These are phyloP conservation scores for Falcunculus frontatus DNA, from an alignment of 2,113 vertebrate species.

Conservation along the genomic window DNA sequence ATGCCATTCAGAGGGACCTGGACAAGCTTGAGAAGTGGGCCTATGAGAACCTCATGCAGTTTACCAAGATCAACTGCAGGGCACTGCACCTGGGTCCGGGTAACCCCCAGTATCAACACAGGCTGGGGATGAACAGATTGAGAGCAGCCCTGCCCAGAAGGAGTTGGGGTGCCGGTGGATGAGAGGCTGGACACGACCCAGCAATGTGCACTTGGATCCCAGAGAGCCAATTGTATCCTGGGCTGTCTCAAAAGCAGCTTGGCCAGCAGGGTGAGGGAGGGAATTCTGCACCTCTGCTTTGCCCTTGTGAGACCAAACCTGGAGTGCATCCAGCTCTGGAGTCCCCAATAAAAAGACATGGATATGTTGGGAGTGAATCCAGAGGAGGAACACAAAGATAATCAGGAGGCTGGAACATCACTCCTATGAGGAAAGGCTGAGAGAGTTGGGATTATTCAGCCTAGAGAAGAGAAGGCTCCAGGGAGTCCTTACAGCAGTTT, in stretches of 20 bases:
- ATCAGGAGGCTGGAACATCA: not conserved
- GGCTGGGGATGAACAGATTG: not conserved
- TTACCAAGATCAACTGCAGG: not conserved
- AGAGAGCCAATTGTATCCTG: not conserved
- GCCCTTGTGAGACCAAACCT: not conserved
- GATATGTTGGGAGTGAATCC: not conserved
- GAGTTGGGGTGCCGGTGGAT: not conserved
- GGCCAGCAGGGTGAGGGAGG: not conserved
- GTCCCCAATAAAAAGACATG: not conserved
- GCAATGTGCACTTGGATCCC: not conserved
- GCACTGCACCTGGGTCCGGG: not conserved
- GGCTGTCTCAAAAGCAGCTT: not conserved
- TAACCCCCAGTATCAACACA: not conserved
- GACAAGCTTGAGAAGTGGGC: not conserved
- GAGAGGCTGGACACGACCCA: not conserved
- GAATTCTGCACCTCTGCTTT: not conserved
- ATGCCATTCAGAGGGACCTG: not conserved
- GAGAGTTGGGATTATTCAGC: not conserved
- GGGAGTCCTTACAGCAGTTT: not conserved
- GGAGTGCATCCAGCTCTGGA: not conserved
- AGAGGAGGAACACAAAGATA: not conserved
- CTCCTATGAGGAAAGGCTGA: not conserved
- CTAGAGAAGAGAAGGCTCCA: not conserved
- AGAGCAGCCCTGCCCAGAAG: not conserved
- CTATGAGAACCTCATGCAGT: not conserved